Percentiles rank a stretch among this genome's conserved stretches.
phyloP scores from a whole-genome alignment of 2,888 invertebrate species.

The Cheiracanthium punctorium region DNA sequence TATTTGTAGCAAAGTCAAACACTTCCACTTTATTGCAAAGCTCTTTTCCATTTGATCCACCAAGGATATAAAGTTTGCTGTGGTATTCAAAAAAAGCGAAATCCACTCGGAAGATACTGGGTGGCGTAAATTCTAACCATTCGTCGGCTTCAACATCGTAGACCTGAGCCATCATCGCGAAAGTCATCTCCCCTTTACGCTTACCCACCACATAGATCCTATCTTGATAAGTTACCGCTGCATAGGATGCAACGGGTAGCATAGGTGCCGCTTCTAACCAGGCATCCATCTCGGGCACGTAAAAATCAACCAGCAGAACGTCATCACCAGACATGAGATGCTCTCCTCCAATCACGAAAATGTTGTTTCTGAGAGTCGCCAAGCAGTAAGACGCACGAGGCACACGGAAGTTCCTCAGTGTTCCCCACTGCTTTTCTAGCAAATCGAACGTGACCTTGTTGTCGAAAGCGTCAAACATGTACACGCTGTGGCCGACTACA shows the following conservation, averaged over 20 bases:
- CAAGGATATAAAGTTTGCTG: constrained; percentile 18
- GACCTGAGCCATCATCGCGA: constrained; percentile 33
- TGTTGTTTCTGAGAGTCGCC: background rate
- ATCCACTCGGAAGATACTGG: background rate
- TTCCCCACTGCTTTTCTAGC: background rate
- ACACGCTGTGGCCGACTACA: background rate
- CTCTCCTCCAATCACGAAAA: constrained; percentile 27
- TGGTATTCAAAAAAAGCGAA: constrained; percentile 22
- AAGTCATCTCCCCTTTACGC: background rate
- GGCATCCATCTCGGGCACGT: background rate
- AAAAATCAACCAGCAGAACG: constrained; percentile 2
- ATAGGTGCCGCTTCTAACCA: constrained; percentile 7
- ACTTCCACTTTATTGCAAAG: constrained; percentile 16
- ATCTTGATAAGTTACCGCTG: background rate
- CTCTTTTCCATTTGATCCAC: background rate
- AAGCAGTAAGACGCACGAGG: constrained; percentile 11
- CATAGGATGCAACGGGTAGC: constrained; percentile 8
- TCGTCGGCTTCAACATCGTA: background rate
- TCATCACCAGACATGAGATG: background rate
- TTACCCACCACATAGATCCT: constrained; percentile 30
- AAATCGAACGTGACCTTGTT: constrained; percentile 8
- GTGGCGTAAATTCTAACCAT: constrained; percentile 17
- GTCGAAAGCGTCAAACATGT: constrained; percentile 27
- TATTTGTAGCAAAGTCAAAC: constrained; percentile 2
- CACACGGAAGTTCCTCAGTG: background rate